A percentile compares a stretch with the other conserved stretches of the same genome.
Evolutionary conservation across 2,113 vertebrate genomes (phyloP).

Genomic region (Hypanus sabinus): DNA sequence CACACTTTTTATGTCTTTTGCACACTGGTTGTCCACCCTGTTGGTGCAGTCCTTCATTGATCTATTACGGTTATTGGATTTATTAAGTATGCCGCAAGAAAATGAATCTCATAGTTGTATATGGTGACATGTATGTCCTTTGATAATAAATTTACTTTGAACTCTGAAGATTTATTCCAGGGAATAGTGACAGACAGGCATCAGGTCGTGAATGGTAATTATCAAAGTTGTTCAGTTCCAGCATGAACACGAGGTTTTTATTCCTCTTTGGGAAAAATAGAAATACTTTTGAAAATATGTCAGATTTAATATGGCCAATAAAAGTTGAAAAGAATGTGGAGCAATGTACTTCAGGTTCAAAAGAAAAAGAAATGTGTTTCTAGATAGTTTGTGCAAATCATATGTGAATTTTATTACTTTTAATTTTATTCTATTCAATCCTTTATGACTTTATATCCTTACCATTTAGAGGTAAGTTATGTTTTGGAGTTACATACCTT

Average conservation of each 20-base stretch:
- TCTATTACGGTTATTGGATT: too few relatives aligned
- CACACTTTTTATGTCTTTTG: too few relatives aligned
- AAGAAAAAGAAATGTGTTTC: not conserved
- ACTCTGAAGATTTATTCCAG: not conserved
- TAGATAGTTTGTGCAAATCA: not conserved
- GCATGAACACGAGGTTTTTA: too few relatives aligned
- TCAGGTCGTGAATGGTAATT: not conserved
- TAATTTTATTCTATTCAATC: not conserved
- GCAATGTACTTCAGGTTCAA: not conserved
- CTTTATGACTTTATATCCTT: not conserved
- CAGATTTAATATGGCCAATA: not conserved
- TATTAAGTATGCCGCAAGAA: too few relatives aligned
- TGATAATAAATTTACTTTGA: too few relatives aligned
- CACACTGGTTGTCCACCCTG: too few relatives aligned
- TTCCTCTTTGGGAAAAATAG: not conserved
- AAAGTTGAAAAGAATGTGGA: not conserved
- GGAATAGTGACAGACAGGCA: not conserved
- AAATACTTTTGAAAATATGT: not conserved
- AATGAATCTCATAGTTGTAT: too few relatives aligned
- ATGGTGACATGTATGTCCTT: too few relatives aligned
- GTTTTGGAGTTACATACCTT: not conserved
- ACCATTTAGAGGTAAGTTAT: not conserved
- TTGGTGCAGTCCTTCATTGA: too few relatives aligned
- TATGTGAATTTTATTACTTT: not conserved
- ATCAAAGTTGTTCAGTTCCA: not conserved